Percentiles rank a stretch among this genome's conserved stretches.
Evolutionary conservation across 2,797 vertebrate species (phyloP).

Genomic region (Dromococcyx pavoninus): DNA sequence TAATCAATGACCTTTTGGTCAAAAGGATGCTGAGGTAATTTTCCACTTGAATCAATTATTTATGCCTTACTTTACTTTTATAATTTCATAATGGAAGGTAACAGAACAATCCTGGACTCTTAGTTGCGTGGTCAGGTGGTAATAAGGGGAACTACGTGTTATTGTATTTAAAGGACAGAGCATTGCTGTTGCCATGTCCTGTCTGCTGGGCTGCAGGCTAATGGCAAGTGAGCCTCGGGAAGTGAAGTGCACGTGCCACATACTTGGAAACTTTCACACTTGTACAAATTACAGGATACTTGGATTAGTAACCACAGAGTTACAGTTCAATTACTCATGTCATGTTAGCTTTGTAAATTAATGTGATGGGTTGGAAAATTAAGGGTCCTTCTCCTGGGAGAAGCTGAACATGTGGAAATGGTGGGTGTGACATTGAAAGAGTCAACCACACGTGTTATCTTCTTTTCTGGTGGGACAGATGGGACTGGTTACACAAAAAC

Average conservation of each 20-base stretch:
- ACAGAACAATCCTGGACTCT: background rate
- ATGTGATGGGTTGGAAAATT: background rate
- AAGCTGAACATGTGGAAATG: accelerated
- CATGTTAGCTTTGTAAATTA: background rate
- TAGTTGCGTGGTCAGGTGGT: background rate
- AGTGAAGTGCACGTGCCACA: background rate
- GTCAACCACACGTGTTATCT: accelerated
- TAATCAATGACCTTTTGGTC: background rate
- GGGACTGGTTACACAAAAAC: background rate
- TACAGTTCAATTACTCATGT: accelerated
- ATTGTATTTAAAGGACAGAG: background rate
- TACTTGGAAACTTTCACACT: background rate
- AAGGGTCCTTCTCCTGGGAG: background rate
- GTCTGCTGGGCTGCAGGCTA: background rate
- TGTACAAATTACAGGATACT: background rate
- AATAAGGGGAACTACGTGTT: background rate
- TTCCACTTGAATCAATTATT: background rate
- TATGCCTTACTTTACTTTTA: background rate
- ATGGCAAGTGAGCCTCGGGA: background rate
- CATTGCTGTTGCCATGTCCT: background rate
- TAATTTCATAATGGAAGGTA: background rate
- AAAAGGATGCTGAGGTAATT: background rate
- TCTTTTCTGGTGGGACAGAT: background rate
- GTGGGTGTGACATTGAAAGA: background rate
- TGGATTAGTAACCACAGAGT: background rate